Evolutionary conservation across 23 tunicate genomes (phyloP).

Genomic region (Halocynthia aurantium): DNA sequence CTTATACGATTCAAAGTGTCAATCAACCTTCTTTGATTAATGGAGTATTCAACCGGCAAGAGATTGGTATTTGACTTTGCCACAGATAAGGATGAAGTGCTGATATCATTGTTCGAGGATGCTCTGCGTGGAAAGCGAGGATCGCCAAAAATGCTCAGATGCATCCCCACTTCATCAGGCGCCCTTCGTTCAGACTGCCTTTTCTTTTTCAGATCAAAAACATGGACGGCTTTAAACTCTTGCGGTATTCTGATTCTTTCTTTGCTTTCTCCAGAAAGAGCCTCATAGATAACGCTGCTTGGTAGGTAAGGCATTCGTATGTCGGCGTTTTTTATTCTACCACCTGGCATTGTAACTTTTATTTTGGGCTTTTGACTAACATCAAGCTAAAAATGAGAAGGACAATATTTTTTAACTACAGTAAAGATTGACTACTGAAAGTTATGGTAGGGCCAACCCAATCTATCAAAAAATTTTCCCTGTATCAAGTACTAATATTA

Average conservation of each 20-base stretch:
- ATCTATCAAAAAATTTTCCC: background rate
- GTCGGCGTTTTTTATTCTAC: conserved; percentile 16
- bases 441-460: no score
- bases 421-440: no score
- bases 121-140: background rate
- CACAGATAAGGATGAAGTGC: background rate
- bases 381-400: background rate
- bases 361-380: conserved; percentile 9
- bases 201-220: conserved; percentile 60
- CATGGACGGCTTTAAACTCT: conserved; percentile 48
- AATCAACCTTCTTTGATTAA: background rate
- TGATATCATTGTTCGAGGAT: background rate
- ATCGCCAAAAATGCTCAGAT: conserved; percentile 26
- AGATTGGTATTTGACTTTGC: background rate
- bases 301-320: conserved; percentile 30
- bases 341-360: conserved; percentile 30
- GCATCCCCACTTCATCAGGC: conserved; percentile 29
- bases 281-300: conserved; percentile 1
- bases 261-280: conserved; percentile 8
- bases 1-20: conserved; percentile 13
- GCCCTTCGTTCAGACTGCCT: conserved; percentile 17
- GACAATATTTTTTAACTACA: no score
- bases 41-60: background rate
- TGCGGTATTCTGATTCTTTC: conserved; percentile 25
- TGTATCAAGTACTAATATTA: no score